These are phyloP conservation scores for Etheostoma perlongum DNA, from an alignment of 2,797 vertebrate genomes.

Conservation along the genomic window DNA sequence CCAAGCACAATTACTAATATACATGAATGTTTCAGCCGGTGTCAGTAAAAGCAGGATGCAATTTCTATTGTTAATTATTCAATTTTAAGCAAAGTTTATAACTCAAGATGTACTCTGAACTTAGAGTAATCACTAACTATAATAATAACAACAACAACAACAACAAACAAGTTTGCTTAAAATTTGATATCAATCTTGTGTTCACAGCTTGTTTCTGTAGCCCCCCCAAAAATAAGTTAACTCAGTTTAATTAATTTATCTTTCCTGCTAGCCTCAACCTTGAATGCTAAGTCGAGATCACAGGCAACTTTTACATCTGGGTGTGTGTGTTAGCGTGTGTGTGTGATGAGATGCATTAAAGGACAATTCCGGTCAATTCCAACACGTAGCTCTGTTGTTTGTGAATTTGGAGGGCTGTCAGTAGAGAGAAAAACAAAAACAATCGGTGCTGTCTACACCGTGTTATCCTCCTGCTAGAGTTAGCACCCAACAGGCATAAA, in stretches of 20 bases:
- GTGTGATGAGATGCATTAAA: slow-evolving; percentile 28
- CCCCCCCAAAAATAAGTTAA: neutral
- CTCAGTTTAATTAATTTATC: neutral
- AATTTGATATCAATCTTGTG: neutral
- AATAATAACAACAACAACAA: too few species aligned
- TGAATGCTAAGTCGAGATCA: neutral
- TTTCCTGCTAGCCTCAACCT: neutral
- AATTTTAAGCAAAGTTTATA: neutral
- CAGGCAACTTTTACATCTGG: neutral
- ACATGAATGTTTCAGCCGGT: neutral
- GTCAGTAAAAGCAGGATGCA: neutral
- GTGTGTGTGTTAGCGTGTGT: neutral
- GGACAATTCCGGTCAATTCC: too few species aligned
- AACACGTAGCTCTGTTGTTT: too few species aligned
- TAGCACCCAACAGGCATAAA: too few species aligned
- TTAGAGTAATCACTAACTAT: too few species aligned
- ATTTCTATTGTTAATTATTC: neutral
- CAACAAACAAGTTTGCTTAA: neutral
- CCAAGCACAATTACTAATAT: neutral
- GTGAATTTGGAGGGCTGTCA: too few species aligned
- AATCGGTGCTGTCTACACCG: too few species aligned
- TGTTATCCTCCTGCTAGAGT: too few species aligned
- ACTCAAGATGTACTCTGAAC: neutral
- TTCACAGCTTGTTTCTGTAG: too few species aligned
- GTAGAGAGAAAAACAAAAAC: too few species aligned